phyloP scores from a whole-genome alignment of 2,797 vertebrate genomes.

The Cryptoprocta ferox region DNA sequence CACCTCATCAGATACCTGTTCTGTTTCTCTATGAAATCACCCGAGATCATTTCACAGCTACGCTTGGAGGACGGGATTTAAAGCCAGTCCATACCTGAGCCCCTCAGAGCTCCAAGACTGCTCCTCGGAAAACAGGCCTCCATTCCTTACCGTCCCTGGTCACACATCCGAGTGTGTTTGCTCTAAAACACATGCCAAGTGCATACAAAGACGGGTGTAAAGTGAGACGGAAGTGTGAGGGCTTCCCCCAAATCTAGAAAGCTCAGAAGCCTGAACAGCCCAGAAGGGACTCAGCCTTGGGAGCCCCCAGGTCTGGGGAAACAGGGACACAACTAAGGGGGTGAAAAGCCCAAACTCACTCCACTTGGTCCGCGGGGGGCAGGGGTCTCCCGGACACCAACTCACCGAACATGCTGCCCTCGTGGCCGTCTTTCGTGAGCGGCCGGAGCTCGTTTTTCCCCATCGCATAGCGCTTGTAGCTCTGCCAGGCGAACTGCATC shows the following conservation, averaged over 20 bases:
- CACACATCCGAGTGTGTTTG: neutral
- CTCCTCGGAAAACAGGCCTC: neutral
- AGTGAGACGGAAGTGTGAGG: neutral
- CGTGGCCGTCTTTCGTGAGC: slow-evolving; percentile 94
- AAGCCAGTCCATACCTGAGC: neutral
- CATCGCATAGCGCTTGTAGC: slow-evolving; percentile 95
- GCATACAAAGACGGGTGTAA: neutral
- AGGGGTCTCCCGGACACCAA: neutral
- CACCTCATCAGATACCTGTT: accelerated
- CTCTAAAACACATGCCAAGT: neutral
- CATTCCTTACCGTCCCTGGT: neutral
- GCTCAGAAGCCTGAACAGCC: neutral
- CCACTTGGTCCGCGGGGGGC: neutral
- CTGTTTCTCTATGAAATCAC: neutral
- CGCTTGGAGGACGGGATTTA: accelerated
- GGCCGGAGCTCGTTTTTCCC: slow-evolving; percentile 97
- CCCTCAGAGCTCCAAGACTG: neutral
- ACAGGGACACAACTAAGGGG: neutral
- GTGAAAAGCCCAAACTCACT: neutral
- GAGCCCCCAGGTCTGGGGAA: neutral
- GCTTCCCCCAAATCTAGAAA: neutral
- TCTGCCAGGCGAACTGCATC: slow-evolving; percentile 99
- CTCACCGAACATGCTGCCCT: slow-evolving; percentile 99
- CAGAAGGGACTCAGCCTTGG: neutral
- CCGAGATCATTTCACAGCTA: no score